Evolutionary conservation across 2,888 invertebrate genomes (phyloP).

Genomic region (Conops quadrifasciatus): DNA sequence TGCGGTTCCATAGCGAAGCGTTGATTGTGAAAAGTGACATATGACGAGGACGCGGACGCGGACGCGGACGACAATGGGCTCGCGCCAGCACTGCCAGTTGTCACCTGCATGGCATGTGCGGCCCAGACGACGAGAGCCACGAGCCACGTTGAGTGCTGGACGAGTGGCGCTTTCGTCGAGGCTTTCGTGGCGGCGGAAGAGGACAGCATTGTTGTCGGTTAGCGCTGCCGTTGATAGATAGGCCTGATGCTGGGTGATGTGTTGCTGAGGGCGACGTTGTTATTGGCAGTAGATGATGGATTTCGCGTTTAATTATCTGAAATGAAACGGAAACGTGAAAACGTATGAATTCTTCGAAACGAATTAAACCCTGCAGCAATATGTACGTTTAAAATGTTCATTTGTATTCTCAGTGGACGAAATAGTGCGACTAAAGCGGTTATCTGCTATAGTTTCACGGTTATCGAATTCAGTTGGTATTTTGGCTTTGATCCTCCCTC

Average conservation of each 20-base stretch:
- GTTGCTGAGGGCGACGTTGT: constrained; percentile 2
- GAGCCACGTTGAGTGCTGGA: constrained; percentile 8
- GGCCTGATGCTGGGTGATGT: not conserved
- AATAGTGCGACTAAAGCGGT: no score
- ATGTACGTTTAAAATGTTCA: no score
- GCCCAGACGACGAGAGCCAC: constrained; percentile 26
- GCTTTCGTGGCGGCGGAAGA: not conserved
- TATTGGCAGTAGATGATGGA: constrained; percentile 4
- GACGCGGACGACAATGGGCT: constrained; percentile 30
- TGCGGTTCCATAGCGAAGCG: constrained; percentile 92
- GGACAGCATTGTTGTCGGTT: not conserved
- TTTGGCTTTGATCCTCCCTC: constrained; percentile 6
- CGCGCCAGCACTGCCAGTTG: constrained; percentile 10
- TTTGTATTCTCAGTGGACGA: no score
- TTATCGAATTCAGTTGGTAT: not conserved
- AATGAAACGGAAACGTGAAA: constrained; percentile 11
- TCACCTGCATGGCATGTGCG: constrained; percentile 25
- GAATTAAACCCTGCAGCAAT: no score
- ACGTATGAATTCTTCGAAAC: not conserved
- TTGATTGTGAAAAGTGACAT: constrained; percentile 68
- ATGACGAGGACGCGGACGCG: constrained; percentile 48
- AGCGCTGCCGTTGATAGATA: constrained; percentile 16
- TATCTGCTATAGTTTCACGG: constrained; percentile 1
- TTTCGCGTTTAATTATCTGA: constrained; percentile 28
- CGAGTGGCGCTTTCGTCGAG: not conserved